Base-by-base conservation (phyloP, 92 coral and sea anemone species). In the Paramuricea clavata region DNA sequence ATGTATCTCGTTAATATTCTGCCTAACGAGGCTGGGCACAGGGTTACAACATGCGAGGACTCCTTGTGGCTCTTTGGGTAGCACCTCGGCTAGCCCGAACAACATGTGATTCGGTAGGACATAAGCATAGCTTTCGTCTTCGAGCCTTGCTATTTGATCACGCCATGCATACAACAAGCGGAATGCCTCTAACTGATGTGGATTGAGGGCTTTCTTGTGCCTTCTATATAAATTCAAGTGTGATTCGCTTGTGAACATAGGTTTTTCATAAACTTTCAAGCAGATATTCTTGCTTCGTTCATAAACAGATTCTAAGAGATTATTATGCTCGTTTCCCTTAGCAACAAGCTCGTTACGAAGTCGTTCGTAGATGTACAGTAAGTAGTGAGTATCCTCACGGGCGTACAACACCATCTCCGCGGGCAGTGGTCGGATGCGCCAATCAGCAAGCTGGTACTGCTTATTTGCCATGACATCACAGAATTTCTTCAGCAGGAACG, bases 41-140 rank as follows among this genome's bases (percentile, higher is more conserved):
- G 99, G 99, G 71, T 96, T 96, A 82, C 98, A 94, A 85, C 99
- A 96, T 4, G 99, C 99, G 8, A 96, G 74, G 12, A 96, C 97
- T 39, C 98, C 99, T 81, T 93, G 95, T 33, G 97, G 91, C 12
- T 92, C 99, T 74, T 97, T 95, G 69, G 72, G 85, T n/a, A 65
- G 35, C 15, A 67, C 52, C 56, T 96, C 95, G 36, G 99, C 92
- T 36, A 96, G 89, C 81, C 92, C 93, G 78, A 96, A 94, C 95
- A 96, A 87, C 95, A 90, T 96, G 89, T 96, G 99, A 78, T 94
- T 94, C 26, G 99, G 99, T 52, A 96, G 91, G 65, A 96, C 95
- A 90, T 92, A 96, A 17, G 95, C 99, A 77, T 81, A 85, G 42
- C 99, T 94, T 84, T 96, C 99, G 47, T 96, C 99, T 72, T 96